Evolutionary conservation across 2,888 invertebrate genomes (phyloP).

Genomic region (Netelia inedita): DNA sequence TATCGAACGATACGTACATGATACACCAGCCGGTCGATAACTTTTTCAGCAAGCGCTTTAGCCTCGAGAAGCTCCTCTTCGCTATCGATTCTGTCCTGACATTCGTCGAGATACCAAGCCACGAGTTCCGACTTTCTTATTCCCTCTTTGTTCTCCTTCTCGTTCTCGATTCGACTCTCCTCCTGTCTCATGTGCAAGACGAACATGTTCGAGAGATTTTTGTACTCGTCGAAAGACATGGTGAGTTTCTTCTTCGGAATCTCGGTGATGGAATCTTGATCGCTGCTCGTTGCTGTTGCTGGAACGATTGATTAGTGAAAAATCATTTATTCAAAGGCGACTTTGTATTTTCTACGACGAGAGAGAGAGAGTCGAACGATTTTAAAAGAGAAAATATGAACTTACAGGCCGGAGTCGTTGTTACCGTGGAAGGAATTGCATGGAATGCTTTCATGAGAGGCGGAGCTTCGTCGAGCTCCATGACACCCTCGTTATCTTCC

Average conservation of each 20-base stretch:
- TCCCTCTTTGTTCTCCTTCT: constrained; percentile 88
- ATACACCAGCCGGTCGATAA: constrained; percentile 95
- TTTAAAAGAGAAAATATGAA: constrained; percentile 8
- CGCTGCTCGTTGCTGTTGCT: constrained; percentile 60
- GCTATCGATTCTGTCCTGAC: constrained; percentile 94
- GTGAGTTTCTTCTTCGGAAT: constrained; percentile 91
- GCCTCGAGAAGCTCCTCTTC: constrained; percentile 96
- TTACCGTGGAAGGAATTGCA: constrained; percentile 53
- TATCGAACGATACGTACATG: constrained; percentile 88
- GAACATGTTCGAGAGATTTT: constrained; percentile 95
- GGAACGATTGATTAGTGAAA: constrained; percentile 5
- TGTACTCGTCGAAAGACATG: constrained; percentile 97
- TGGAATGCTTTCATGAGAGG: constrained; percentile 79
- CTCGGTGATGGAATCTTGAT: constrained; percentile 73
- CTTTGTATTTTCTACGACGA: no score
- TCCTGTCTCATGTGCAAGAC: constrained; percentile 95
- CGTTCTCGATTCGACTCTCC: constrained; percentile 90
- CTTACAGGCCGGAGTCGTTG: constrained; percentile 68
- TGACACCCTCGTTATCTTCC: constrained; percentile 77
- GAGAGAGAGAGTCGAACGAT: not conserved
- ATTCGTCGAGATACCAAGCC: constrained; percentile 96
- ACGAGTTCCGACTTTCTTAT: constrained; percentile 93
- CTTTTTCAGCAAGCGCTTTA: constrained; percentile 96
- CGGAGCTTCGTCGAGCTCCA: constrained; percentile 86
- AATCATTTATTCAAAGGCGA: not conserved